Conservation (phyloP, 2,113 vertebrate species). For the Nicator chloris region DNA sequence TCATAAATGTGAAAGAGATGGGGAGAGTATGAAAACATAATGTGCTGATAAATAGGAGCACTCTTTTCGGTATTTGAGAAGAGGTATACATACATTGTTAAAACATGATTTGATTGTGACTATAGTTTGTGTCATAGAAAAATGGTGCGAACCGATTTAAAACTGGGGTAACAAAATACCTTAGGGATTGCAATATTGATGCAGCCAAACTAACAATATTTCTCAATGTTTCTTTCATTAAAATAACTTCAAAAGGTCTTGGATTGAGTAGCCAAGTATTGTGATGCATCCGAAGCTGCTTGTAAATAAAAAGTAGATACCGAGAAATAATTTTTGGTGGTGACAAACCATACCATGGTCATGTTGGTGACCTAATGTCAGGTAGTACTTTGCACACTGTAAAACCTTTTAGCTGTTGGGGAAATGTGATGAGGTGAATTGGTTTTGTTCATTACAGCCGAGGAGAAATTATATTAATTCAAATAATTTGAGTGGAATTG, state of each 20-base stretch:
- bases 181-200: background rate
- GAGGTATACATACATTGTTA: background rate
- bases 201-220: background rate
- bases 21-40: background rate
- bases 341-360: background rate
- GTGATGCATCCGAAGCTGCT: background rate
- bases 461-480: background rate
- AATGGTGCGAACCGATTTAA: background rate
- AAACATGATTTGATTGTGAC: background rate
- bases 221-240: background rate
- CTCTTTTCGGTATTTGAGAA: background rate
- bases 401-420: background rate
- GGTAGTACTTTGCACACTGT: background rate
- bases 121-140: background rate
- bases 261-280: background rate
- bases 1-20: background rate
- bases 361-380: background rate
- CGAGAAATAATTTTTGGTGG: background rate
- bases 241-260: background rate
- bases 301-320: background rate
- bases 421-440: background rate
- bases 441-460: background rate
- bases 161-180: background rate
- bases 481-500: background rate
- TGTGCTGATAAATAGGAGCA: background rate